Evolutionary conservation across 2,888 invertebrate species (phyloP), one percentile per base, ranked within the genome.

Genomic region (Diachrysia chrysitis): DNA sequence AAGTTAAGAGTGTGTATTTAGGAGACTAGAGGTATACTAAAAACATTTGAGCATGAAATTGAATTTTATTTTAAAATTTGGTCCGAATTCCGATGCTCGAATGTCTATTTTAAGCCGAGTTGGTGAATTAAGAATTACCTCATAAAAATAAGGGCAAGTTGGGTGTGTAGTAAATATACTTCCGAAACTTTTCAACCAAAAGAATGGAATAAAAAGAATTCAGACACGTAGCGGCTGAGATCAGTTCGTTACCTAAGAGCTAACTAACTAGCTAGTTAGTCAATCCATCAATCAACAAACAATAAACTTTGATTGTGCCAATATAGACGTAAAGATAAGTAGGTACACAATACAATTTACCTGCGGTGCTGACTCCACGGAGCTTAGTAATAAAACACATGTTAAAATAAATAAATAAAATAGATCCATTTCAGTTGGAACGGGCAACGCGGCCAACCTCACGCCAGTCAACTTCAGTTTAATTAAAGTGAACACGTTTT

Each of bases 311-410:
- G 48, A 51, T 48, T 19, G 19, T 17, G 48, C 48, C 48, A 10
- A 48, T 19, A 46, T 19, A 19, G 12, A 7, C 10, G 3, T 53
- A 63, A 55, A 29, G 12, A 57, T 21, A 23, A 10, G 46, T 21
- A 23, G 9, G 46, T 37, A 10, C 23, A 3, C 16, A 56, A 55
- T 58, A 56, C 42, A 48, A 46, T 67, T 82, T 84, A 91, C 91
- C 89, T 91, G 91, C 10, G 91, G 89, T 37, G 69, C 75, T 23
- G 85, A 82, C 25, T 73, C 69, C 37, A 79, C 84, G 23, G 73
- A 21, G 4, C 75, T 63, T 16, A 87, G 53, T 9, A 88, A 70
- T 61, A 87, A 71, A 73, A 83, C 61, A 73, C 79, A 84, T 59
- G 86, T 66, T 63, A 87, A 69, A 78, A 21, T 12, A 12, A 87